A percentile compares a stretch with the other conserved stretches of the same genome.
Conservation (phyloP, 1,140 invertebrate genomes). For the Drosophila micromelanica region DNA sequence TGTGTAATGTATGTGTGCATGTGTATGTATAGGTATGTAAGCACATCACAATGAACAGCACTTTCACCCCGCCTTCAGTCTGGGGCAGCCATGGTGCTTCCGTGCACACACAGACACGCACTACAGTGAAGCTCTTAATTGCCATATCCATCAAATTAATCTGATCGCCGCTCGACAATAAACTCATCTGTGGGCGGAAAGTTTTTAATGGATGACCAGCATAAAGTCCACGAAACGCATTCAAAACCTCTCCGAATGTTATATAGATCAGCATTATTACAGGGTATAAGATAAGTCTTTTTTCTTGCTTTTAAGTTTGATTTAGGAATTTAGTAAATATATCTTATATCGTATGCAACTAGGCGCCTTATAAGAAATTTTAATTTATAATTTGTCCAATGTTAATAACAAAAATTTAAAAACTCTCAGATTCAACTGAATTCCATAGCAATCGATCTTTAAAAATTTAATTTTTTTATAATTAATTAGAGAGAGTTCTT, state of each 20-base stretch:
- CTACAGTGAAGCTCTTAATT: constrained; percentile 53
- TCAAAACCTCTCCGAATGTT: not conserved
- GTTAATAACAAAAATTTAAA: no score
- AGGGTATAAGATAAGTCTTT: no score
- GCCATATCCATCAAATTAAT: constrained; percentile 71
- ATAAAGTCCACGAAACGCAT: constrained; percentile 14
- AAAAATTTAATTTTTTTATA: no score
- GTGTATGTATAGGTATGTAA: constrained; percentile 12
- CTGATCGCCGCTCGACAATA: constrained; percentile 46
- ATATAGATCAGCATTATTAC: no score
- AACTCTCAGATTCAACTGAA: no score
- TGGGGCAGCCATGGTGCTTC: constrained; percentile 9
- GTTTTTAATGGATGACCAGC: constrained; percentile 18
- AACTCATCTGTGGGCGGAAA: constrained; percentile 24
- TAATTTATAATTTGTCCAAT: no score
- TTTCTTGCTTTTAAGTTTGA: no score
- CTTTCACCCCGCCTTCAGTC: not conserved
- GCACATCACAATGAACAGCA: constrained; percentile 43
- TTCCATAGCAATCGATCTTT: no score
- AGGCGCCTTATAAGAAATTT: no score
- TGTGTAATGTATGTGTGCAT: constrained; percentile 25
- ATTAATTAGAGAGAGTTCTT: no score
- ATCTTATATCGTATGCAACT: no score
- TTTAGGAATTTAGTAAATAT: no score
- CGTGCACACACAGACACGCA: constrained; percentile 7